Evolutionary conservation across 2,797 vertebrate genomes (phyloP), one percentile per base, ranked within the genome.

Genomic region (Phalanger gymnotis): DNA sequence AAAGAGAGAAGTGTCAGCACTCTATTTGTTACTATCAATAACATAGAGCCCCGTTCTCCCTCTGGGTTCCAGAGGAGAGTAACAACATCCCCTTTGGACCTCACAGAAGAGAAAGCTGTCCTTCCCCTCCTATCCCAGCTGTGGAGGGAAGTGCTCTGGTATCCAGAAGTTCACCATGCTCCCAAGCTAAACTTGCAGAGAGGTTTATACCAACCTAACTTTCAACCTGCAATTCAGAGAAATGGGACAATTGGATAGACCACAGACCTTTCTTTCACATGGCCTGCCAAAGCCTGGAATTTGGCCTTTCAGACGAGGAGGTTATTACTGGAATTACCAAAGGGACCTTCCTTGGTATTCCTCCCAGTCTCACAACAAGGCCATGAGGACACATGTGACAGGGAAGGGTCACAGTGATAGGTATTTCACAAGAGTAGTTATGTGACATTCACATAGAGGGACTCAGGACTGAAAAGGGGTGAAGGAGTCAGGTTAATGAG

Each of bases 11-110:
- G 51, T 93, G 93, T 93, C 95, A 96, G 96, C 93, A 96, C 90
- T 97, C 95, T 58, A 53, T 90, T 94, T 66, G 40, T 51, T 47
- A 34, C 40, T 51, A 12, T 53, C 94, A 93, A 91, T 93, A 92
- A 95, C 31, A 96, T 92, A 94, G 92, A 94, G 31, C 58, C 97
- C 97, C 96, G 96, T 96, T 97, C 61, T 93, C 73, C 94, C 47
- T 96, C 93, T 91, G n/a, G 54, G 73, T 81, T 96, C 93, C 54
- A 95, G 30, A 93, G 54, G 73, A 61, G 40, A 93, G 54, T 51
- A 27, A 87, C 9, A 47, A 87, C 40, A 81, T 47, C 40, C 40
- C 22, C 25, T 87, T 55, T 55, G 92, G 96, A 73, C 81, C 92
- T 93, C 34, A 96, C 54, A 91, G 91, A 66, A 89, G 90, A 66